These are phyloP conservation scores for Osedax fenrisi DNA, from an alignment of 2,888 invertebrate genomes.

Conservation along the genomic window DNA sequence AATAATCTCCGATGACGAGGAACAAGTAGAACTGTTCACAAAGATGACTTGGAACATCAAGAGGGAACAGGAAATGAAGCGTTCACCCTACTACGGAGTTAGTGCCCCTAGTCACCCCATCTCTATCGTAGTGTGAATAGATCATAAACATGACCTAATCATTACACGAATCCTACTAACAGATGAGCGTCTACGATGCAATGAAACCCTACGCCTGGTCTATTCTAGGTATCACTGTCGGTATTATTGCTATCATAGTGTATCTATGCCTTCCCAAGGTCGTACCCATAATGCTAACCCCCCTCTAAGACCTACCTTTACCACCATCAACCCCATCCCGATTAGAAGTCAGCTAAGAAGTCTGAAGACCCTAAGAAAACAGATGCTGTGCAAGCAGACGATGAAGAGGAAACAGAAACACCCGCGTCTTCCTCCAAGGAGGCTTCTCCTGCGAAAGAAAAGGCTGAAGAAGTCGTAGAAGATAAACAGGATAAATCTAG, in stretches of 20 bases:
- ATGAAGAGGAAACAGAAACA: too few species aligned
- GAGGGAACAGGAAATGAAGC: constrained; percentile 52
- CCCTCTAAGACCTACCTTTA: background rate
- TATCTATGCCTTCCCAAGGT: background rate
- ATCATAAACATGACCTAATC: background rate
- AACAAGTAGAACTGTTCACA: constrained; percentile 68
- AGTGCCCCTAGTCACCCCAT: too few species aligned
- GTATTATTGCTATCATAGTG: background rate
- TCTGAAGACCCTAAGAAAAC: background rate
- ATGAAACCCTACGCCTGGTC: background rate
- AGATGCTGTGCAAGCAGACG: background rate
- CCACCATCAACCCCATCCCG: background rate
- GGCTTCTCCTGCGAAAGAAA: too few species aligned
- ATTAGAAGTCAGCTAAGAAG: background rate
- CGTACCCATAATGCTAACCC: too few species aligned
- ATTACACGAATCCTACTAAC: background rate
- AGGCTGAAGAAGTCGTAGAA: too few species aligned
- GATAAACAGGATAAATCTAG: too few species aligned
- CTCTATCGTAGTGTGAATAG: too few species aligned
- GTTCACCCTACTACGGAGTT: background rate
- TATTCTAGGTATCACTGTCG: background rate
- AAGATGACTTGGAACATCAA: constrained; percentile 72
- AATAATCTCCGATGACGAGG: constrained; percentile 70
- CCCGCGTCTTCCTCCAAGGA: too few species aligned
- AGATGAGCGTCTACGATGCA: background rate